Evolutionary conservation across 2,797 vertebrate genomes (phyloP).

Genomic region (Crax fasciolata): DNA sequence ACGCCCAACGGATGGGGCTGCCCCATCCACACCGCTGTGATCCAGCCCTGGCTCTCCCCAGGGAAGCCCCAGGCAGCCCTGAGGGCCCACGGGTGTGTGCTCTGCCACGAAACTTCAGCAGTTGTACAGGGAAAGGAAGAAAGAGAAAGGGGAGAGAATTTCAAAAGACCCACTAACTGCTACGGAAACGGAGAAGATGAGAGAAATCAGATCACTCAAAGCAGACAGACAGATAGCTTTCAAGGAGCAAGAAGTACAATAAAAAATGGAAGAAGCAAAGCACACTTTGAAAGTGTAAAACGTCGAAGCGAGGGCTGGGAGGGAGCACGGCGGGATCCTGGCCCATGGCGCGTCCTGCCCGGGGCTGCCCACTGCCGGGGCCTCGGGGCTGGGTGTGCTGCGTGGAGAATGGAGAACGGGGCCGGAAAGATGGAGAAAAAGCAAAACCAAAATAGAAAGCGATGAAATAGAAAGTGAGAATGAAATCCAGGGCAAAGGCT

Average conservation of each 20-base stretch:
- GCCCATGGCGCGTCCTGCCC: fast-evolving
- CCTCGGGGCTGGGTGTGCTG: not conserved
- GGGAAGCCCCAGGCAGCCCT: not conserved
- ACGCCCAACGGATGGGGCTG: too few relatives aligned
- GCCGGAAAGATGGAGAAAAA: not conserved
- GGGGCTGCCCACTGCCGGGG: not conserved
- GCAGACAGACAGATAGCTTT: conserved; percentile 52
- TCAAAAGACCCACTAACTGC: conserved; percentile 15
- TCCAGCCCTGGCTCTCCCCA: not conserved
- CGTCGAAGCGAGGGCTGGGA: not conserved
- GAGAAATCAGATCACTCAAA: not conserved
- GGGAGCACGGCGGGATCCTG: not conserved
- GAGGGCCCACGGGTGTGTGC: not conserved
- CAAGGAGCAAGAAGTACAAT: conserved; percentile 48
- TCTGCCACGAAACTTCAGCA: not conserved
- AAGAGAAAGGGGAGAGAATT: not conserved
- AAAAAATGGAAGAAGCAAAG: not conserved
- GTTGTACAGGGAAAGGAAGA: not conserved
- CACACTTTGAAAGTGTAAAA: conserved; percentile 15
- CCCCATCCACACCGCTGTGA: fast-evolving
- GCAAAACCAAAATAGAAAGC: conserved; percentile 1
- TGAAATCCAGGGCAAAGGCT: conserved; percentile 15
- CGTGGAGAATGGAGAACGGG: not conserved
- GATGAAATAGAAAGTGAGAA: not conserved
- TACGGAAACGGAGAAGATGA: conserved; percentile 21